Conservation (phyloP, 2,113 vertebrate genomes). For the Plecturocebus donacophilus region DNA sequence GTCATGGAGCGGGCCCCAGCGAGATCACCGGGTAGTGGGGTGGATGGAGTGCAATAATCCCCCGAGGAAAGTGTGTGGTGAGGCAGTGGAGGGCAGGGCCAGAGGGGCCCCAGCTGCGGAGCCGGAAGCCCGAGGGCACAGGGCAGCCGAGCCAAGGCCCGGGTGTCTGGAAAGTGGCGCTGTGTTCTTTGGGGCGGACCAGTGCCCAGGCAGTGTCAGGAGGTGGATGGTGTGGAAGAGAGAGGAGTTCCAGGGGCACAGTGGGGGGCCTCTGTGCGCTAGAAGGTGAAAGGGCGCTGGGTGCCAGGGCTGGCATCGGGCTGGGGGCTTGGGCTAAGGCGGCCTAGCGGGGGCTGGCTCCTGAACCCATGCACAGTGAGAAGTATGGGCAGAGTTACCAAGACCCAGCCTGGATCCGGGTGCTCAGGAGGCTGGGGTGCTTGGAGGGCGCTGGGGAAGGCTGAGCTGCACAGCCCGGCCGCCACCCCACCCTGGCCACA, state of each 20-base stretch:
- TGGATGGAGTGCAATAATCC: not conserved
- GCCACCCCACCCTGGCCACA: not conserved
- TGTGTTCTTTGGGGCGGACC: too few species aligned
- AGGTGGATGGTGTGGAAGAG: too few species aligned
- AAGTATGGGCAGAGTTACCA: too few species aligned
- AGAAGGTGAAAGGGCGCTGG: too few species aligned
- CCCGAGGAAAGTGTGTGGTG: not conserved
- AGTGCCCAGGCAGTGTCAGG: too few species aligned
- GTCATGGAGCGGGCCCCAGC: rapidly evolving
- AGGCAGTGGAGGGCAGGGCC: rapidly evolving
- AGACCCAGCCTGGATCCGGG: not conserved
- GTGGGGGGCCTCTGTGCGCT: rapidly evolving
- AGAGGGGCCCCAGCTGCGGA: rapidly evolving
- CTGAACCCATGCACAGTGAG: not conserved
- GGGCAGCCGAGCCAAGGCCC: too few species aligned
- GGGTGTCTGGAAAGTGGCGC: not conserved
- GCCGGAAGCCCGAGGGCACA: too few species aligned
- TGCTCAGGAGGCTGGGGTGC: too few species aligned
- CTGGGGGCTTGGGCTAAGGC: rapidly evolving
- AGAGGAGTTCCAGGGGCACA: too few species aligned
- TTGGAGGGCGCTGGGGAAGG: too few species aligned
- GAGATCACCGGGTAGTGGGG: not conserved
- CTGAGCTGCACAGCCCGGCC: rapidly evolving
- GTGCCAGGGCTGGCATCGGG: not conserved
- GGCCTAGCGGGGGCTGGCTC: too few species aligned